A percentile compares a stretch with the other conserved stretches of the same genome.
These are phyloP conservation scores for Hippocampus barbouri DNA, from an alignment of 2,113 vertebrate genomes.

Conservation along the genomic window DNA sequence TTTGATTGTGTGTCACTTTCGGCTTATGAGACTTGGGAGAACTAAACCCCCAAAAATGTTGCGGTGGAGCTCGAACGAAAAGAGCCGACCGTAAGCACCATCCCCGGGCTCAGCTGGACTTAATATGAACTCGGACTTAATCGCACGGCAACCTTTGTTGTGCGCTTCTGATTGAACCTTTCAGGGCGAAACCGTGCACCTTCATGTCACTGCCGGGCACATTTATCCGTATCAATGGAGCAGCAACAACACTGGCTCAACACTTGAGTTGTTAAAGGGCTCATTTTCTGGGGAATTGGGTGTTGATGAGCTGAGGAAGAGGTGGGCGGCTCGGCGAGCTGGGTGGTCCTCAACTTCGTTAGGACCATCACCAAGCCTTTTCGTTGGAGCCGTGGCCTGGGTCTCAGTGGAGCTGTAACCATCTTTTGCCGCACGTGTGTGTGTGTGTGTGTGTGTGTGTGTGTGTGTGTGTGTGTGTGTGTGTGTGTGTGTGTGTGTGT, in stretches of 20 bases:
- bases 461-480: not conserved
- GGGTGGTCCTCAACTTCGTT: constrained; percentile 63
- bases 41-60: constrained; percentile 68
- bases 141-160: constrained; percentile 36
- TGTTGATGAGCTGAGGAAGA: constrained; percentile 75
- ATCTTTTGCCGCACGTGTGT: constrained; percentile 45
- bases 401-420: constrained; percentile 65
- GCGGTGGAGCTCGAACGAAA: constrained; percentile 58
- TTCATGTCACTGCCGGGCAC: constrained; percentile 29
- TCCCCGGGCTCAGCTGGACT: constrained; percentile 28
- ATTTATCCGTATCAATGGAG: constrained; percentile 32
- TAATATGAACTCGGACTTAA: constrained; percentile 48
- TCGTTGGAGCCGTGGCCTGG: constrained; percentile 50
- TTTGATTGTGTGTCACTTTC: constrained; percentile 67
- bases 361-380: constrained; percentile 52
- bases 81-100: constrained; percentile 55
- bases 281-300: constrained; percentile 70
- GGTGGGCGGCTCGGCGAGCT: constrained; percentile 57
- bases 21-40: constrained; percentile 63
- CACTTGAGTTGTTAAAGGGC: constrained; percentile 57
- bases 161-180: constrained; percentile 13
- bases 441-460: not conserved
- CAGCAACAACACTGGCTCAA: constrained; percentile 46
- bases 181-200: constrained; percentile 24
- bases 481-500: too few species aligned